Conservation (phyloP, 2,888 invertebrate species). For the Habroteleia sp. region DNA sequence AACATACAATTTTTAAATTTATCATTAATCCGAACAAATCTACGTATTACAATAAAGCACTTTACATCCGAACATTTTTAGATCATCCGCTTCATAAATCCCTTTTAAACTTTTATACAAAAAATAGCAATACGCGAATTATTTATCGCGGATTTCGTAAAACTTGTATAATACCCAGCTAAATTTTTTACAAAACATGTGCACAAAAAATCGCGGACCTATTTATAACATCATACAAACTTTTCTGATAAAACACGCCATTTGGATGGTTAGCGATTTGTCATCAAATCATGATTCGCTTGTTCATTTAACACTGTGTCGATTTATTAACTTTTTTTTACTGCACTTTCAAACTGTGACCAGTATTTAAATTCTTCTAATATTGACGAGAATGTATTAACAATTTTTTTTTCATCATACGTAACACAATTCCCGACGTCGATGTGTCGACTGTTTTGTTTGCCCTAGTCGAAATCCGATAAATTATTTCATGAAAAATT, state of each 20-base stretch:
- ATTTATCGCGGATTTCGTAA: not conserved
- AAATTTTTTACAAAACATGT: constrained; percentile 7
- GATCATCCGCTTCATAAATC: no score
- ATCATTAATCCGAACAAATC: no score
- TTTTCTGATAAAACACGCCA: constrained; percentile 28
- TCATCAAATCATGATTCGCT: constrained; percentile 7
- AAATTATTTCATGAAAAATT: constrained; percentile 37
- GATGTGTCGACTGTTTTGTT: constrained; percentile 27
- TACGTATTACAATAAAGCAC: no score
- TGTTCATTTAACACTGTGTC: constrained; percentile 19
- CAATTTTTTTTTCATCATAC: no score
- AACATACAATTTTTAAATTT: no score
- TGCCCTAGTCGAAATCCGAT: constrained; percentile 28
- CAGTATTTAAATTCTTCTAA: constrained; percentile 22
- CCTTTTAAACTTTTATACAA: constrained; percentile 1
- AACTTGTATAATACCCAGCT: not conserved
- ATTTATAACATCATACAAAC: constrained; percentile 25
- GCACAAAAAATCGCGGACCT: constrained; percentile 6
- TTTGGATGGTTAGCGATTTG: constrained; percentile 12
- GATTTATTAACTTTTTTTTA: constrained; percentile 34
- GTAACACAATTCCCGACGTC: no score
- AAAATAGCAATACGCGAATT: constrained; percentile 4
- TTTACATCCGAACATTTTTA: no score
- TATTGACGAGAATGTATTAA: constrained; percentile 3
- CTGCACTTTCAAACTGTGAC: not conserved